These are phyloP conservation scores for Hucho hucho DNA, from an alignment of 2,113 vertebrate species.

Conservation along the genomic window DNA sequence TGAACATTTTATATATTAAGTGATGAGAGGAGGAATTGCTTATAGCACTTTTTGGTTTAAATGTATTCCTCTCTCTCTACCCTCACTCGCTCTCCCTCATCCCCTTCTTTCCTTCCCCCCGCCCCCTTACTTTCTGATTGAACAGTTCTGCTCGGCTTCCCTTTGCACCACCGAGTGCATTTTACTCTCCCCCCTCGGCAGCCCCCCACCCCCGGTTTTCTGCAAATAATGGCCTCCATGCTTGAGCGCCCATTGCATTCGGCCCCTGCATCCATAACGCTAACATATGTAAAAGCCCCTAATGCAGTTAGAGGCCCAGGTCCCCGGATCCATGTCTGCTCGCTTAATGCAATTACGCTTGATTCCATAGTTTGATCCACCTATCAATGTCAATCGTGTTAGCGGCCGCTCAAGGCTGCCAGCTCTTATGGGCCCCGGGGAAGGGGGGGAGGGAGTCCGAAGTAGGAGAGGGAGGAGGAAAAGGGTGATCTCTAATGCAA, in stretches of 20 bases:
- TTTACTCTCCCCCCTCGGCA: background rate
- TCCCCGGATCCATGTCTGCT: conserved; percentile 32
- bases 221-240: conserved; percentile 43
- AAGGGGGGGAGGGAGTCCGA: conserved; percentile 7
- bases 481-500: conserved; percentile 57
- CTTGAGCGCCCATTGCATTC: conserved; percentile 51
- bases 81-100: background rate
- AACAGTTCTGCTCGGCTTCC: conserved; percentile 2
- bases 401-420: conserved; percentile 36
- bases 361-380: conserved; percentile 21
- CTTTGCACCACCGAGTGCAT: background rate
- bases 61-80: background rate
- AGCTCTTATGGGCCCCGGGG: conserved; percentile 46
- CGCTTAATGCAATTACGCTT: conserved; percentile 21
- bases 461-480: conserved; percentile 11
- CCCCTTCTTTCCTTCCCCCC: background rate
- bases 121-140: background rate
- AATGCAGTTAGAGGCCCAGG: conserved; percentile 59
- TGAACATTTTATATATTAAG: background rate
- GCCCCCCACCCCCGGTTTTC: background rate
- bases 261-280: conserved; percentile 45
- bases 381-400: conserved; percentile 70
- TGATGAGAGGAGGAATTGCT: background rate
- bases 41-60: background rate
- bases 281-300: conserved; percentile 64